Evolutionary conservation across 2,797 vertebrate genomes (phyloP), one percentile per base, ranked within the genome.

Genomic region (Phalanger gymnotis): DNA sequence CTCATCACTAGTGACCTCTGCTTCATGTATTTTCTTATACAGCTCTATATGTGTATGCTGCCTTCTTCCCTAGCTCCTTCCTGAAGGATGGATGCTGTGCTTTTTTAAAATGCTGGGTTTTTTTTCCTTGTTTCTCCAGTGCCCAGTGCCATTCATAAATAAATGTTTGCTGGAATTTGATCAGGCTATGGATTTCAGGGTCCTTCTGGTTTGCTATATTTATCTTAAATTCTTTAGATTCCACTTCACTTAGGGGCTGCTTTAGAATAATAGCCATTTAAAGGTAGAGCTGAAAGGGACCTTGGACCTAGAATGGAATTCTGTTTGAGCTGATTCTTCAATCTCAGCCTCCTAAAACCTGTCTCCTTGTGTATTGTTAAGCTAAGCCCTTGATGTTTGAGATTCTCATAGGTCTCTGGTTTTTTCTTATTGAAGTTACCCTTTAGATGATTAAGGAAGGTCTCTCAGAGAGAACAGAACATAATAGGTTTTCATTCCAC

Each of bases 291-390:
- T 87, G 25, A 87, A 81, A 87, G 25, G 40, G 40, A 87, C 73
- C 73, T 87, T 87, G 73, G 73, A 87, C 40, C 40, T 47, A 87
- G 51, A 81, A 10, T 90, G 93, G 53, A 30, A 40, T 89, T 95
- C 51, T 5, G 0, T 95, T 94, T 93, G 40, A 27, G 91, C 57
- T 90, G 54, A 47, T 53, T 91, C 57, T 94, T 31, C 73, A 47
- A 87, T 92, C 53, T 91, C 0, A 58, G 31, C 91, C 54, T 96
- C 51, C 30, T 81, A 40, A 94, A 66, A 90, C 58, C 53, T 93
- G 54, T 30, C 55, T 91, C 12, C 31, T 61, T n/a, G 28, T 89
- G 14, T 53, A 55, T 3, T 58, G 22, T 89, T 47, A 56, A 91
- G 52, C 30, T 40, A 53, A 81, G 93, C 10, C 53, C 25, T 51